These are phyloP conservation scores for Drosophila trapezifrons DNA, from an alignment of 1,140 invertebrate species.

Conservation along the genomic window DNA sequence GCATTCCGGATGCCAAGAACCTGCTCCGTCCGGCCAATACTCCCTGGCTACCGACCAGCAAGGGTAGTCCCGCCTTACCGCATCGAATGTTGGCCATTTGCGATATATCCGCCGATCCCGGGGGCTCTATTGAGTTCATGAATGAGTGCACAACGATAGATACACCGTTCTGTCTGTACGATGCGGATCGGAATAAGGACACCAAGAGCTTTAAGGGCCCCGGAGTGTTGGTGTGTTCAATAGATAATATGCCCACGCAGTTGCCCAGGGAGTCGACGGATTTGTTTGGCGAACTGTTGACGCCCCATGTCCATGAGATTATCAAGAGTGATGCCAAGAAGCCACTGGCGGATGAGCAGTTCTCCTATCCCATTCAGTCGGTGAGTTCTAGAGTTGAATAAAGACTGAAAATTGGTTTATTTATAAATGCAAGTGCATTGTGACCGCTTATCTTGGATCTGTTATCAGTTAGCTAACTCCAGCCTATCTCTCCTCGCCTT, in stretches of 20 bases:
- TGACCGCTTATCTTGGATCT: conserved; percentile 16
- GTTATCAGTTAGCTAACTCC: conserved; percentile 26
- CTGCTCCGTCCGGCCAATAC: conserved; percentile 93
- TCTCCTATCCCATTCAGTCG: conserved; percentile 90
- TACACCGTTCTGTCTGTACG: conserved; percentile 99
- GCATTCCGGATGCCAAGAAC: conserved; percentile 98
- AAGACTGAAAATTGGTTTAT: neutral
- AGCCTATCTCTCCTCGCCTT: conserved; percentile 27
- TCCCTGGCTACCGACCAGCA: conserved; percentile 95
- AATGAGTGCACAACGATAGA: conserved; percentile 99
- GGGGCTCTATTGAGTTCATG: conserved; percentile 99
- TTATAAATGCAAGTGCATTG: conserved; percentile 6
- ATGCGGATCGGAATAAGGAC: conserved; percentile 98
- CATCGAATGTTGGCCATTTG: conserved; percentile 97
- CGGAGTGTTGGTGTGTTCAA: conserved; percentile 98
- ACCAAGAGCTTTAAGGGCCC: conserved; percentile 98
- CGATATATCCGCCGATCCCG: conserved; percentile 99
- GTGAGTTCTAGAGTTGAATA: conserved; percentile 86
- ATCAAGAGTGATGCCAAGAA: conserved; percentile 95
- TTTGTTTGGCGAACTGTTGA: conserved; percentile 97
- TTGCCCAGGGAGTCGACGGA: conserved; percentile 98
- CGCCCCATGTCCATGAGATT: conserved; percentile 95
- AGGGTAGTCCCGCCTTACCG: conserved; percentile 94
- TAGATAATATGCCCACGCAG: conserved; percentile 99
- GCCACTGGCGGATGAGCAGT: conserved; percentile 92